These are phyloP conservation scores for Hydropsyche betteni DNA, from an alignment of 2,888 invertebrate genomes.

Conservation along the genomic window DNA sequence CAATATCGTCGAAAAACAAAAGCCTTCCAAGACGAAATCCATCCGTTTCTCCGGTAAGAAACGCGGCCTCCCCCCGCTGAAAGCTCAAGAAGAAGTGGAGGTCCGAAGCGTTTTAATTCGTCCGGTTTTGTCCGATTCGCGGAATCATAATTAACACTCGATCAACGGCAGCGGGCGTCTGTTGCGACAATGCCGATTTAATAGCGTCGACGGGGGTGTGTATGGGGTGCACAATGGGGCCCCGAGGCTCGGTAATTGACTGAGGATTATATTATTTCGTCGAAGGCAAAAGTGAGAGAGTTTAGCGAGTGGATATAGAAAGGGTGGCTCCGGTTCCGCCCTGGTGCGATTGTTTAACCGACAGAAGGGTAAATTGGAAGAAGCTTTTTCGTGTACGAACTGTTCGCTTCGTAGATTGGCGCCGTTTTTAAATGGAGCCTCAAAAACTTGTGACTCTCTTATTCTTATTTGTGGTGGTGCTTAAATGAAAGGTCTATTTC, in stretches of 20 bases:
- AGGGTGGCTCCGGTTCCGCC: conserved; percentile 28
- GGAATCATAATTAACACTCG: conserved; percentile 52
- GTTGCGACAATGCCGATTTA: conserved; percentile 44
- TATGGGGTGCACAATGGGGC: conserved; percentile 37
- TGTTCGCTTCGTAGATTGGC: conserved; percentile 39
- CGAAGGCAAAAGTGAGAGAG: too few relatives aligned
- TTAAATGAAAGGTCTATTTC: too few relatives aligned
- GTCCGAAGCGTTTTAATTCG: conserved; percentile 40
- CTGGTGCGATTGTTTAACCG: conserved; percentile 45
- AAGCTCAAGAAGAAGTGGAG: neutral
- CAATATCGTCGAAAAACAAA: too few relatives aligned
- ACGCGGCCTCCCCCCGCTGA: neutral
- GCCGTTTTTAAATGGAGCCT: neutral
- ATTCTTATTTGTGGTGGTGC: too few relatives aligned
- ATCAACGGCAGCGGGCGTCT: conserved; percentile 48
- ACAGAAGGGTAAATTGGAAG: conserved; percentile 51
- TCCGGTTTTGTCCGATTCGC: conserved; percentile 41
- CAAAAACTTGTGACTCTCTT: neutral
- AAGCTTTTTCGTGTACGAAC: conserved; percentile 49
- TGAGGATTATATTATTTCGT: conserved; percentile 45
- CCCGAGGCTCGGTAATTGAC: conserved; percentile 48
- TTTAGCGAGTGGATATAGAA: too few relatives aligned
- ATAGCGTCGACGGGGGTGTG: conserved; percentile 28
- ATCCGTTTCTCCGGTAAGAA: neutral
- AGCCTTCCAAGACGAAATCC: too few relatives aligned